Conservation (phyloP, 2,113 vertebrate species). For the Crotalus viridis region DNA sequence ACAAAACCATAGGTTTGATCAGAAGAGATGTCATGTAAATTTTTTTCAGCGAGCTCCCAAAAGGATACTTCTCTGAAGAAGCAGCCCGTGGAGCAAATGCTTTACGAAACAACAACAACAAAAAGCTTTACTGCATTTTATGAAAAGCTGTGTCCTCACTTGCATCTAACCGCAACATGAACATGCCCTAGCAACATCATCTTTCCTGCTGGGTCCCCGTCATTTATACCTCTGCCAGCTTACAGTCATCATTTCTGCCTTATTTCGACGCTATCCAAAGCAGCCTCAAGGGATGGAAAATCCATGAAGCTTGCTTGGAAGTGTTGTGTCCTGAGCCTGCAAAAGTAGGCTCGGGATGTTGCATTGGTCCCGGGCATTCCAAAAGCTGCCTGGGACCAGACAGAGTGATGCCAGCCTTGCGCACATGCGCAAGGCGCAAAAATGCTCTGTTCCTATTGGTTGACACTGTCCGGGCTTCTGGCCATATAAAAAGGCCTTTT, state of each 20-base stretch:
- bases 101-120: not conserved
- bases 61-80: not conserved
- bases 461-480: too few species aligned
- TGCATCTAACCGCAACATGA: not conserved
- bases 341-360: too few species aligned
- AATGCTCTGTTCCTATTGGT: too few species aligned
- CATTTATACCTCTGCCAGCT: not conserved
- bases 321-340: too few species aligned
- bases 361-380: too few species aligned
- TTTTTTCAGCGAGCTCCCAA: not conserved
- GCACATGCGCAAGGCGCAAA: too few species aligned
- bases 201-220: not conserved
- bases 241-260: not conserved
- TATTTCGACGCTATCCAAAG: not conserved
- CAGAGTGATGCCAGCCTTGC: too few species aligned
- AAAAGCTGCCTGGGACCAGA: too few species aligned
- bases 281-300: not conserved
- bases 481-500: too few species aligned
- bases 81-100: not conserved
- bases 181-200: not conserved
- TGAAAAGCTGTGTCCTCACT: not conserved
- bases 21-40: not conserved
- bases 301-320: not conserved
- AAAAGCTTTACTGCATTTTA: not conserved
- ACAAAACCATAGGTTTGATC: not conserved